A percentile compares a stretch with the other conserved stretches of the same genome.
Conservation (phyloP, 1,140 invertebrate genomes). For the Pygmarrhopalites habei region DNA sequence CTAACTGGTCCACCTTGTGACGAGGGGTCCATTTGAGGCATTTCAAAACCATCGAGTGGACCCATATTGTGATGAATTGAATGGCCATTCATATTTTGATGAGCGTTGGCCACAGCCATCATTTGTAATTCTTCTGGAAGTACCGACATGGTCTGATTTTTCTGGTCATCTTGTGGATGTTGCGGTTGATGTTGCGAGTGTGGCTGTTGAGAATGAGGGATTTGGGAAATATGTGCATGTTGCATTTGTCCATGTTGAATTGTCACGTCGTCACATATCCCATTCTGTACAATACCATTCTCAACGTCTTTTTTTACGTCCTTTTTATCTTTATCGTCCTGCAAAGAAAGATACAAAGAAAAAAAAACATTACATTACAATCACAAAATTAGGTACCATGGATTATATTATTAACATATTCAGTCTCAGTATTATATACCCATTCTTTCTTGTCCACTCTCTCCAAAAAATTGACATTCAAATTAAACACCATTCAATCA, state of each 20-base stretch:
- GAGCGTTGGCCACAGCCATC: conserved; percentile 13
- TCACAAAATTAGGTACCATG: conserved; percentile 13
- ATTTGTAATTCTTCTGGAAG: conserved; percentile 29
- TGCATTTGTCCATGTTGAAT: conserved; percentile 3
- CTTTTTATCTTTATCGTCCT: conserved; percentile 48
- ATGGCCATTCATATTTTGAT: conserved; percentile 32
- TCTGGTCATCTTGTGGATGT: conserved; percentile 30
- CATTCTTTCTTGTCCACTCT: no score
- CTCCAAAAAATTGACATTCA: no score
- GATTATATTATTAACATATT: conserved; percentile 2
- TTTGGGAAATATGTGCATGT: conserved; percentile 27
- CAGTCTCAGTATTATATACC: no score
- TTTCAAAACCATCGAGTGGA: conserved; percentile 34
- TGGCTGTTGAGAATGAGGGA: conserved; percentile 45
- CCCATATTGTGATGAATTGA: conserved; percentile 24
- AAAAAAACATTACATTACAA: no score
- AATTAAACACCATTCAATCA: no score
- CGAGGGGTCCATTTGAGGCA: conserved; percentile 23
- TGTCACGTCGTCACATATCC: conserved; percentile 67
- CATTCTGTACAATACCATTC: conserved; percentile 66
- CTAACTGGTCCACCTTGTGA: conserved; percentile 25
- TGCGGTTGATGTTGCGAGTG: conserved; percentile 25
- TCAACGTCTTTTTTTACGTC: conserved; percentile 56
- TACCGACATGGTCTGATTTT: conserved; percentile 23
- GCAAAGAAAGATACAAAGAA: conserved; percentile 31